phyloP scores from a whole-genome alignment of 2,888 invertebrate species.

The Antheraea assamensis region DNA sequence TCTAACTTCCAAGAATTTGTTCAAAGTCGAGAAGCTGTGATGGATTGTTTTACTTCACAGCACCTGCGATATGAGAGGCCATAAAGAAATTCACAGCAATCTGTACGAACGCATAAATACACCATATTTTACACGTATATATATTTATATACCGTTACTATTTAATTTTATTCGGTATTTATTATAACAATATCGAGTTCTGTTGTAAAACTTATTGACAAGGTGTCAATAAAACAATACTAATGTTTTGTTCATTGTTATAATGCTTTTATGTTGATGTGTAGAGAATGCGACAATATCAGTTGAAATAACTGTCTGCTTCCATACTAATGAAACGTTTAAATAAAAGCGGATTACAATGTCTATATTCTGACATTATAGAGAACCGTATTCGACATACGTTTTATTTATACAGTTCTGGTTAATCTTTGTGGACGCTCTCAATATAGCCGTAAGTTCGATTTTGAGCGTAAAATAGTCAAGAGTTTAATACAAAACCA shows the following conservation, averaged over 20 bases:
- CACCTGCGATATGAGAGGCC: neutral
- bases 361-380: neutral
- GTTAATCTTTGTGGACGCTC: too few relatives aligned
- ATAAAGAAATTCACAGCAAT: neutral
- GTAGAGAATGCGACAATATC: neutral
- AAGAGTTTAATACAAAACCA: too few relatives aligned
- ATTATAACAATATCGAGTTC: neutral
- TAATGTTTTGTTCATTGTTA: neutral
- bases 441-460: too few relatives aligned
- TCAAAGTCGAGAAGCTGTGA: constrained; percentile 9
- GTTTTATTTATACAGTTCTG: too few relatives aligned
- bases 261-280: neutral
- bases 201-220: neutral
- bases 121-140: neutral
- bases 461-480: too few relatives aligned
- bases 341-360: neutral
- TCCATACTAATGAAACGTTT: neutral
- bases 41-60: constrained; percentile 13
- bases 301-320: constrained; percentile 1
- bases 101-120: neutral
- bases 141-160: neutral
- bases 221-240: neutral
- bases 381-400: neutral
- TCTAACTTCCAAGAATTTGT: constrained; percentile 10
- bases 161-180: neutral